Evolutionary conservation across 2,888 invertebrate species (phyloP), one percentile per base, ranked within the genome.

Genomic region (Sialis lutaria): DNA sequence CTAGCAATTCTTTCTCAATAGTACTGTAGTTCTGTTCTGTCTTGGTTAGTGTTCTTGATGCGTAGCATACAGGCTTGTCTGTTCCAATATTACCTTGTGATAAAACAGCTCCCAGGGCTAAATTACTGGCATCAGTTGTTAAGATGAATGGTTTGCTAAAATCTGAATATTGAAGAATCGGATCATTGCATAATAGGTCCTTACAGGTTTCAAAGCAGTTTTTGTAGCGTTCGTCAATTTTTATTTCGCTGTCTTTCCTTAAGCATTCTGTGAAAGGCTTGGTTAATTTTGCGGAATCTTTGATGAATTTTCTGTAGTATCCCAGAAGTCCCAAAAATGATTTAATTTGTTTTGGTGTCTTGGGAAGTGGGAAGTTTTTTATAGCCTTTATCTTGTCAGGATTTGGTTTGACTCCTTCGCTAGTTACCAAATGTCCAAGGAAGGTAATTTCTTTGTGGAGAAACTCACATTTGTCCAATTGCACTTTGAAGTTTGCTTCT

Each of bases 351-450:
- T 56, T 58, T 33, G 35, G 46, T 9, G 54, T 57, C 42, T 47
- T 53, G 6, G 55, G 56, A 31, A 55, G 39, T 7, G 52, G 51
- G 33, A 50, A 56, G 8, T 57, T 52, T 49, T 50, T 13, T 3
- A 57, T 55, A 0, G 55, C 54, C 34, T 51, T 40, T 5, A 57
- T 56, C 52, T 62, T 61, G 1, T 53, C 51, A 0, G 59, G 58
- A 44, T 61, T 58, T 6, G 61, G 60, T 46, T 52, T 57, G 8
- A 60, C 53, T 6, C 57, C 58, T 1, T 60, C 55, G 1, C 56
- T 50, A 5, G 60, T 55, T 6, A 63, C 52, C 5, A 59, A 44
- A 45, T 59, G 60, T 5, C 61, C 60, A 10, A 63, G 51, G 48
- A 55, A 62, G 33, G 55, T 53, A 1, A 59, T 50, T 52, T 55